Conservation (phyloP, 1,140 invertebrate species). For the Procambarus virginalis region DNA sequence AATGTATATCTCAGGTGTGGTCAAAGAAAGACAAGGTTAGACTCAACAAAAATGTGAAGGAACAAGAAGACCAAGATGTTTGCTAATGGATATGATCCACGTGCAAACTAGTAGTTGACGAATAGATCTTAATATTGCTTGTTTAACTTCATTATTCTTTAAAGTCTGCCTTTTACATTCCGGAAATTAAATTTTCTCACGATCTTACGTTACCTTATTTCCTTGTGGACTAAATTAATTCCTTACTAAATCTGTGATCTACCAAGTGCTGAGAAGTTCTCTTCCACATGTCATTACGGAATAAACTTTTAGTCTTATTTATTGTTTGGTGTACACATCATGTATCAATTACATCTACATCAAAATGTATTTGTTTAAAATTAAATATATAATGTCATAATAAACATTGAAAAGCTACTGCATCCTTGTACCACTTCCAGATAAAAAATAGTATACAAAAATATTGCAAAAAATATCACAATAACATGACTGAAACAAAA, state of each 20-base stretch:
- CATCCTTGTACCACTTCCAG: too few species aligned
- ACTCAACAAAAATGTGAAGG: constrained; percentile 4
- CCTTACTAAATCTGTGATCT: constrained; percentile 68
- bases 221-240: constrained; percentile 51
- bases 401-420: too few species aligned
- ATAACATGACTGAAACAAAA: too few species aligned
- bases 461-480: too few species aligned
- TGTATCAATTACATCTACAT: too few species aligned
- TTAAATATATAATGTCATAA: too few species aligned
- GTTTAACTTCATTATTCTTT: not conserved
- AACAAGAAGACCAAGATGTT: not conserved
- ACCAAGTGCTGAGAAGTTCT: constrained; percentile 67
- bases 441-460: too few species aligned
- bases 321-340: not conserved
- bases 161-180: constrained; percentile 50
- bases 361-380: too few species aligned
- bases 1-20: not conserved
- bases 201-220: constrained; percentile 44
- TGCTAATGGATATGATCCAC: not conserved
- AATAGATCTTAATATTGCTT: not conserved
- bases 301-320: constrained; percentile 63
- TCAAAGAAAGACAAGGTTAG: not conserved
- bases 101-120: not conserved
- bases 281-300: constrained; percentile 67
- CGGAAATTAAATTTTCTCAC: constrained; percentile 35